Evolutionary conservation across 2,888 invertebrate species (phyloP).

Genomic region (Ptychoptera contaminata): DNA sequence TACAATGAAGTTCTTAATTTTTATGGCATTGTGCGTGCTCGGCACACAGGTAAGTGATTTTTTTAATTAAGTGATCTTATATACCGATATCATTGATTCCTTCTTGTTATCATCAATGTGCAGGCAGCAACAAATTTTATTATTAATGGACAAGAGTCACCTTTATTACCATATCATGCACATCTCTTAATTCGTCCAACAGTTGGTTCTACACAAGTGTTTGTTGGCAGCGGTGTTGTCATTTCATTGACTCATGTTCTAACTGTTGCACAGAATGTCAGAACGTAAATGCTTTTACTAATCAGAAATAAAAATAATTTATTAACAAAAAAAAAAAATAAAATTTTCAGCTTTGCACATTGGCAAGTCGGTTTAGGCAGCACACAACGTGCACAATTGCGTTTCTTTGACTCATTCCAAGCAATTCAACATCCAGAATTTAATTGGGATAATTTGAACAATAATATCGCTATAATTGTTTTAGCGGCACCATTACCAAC

Average conservation of each 20-base stretch:
- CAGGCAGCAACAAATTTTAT: not conserved
- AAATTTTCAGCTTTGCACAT: not conserved
- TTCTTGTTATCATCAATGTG: not conserved
- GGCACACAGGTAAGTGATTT: too few relatives aligned
- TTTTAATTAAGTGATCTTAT: too few relatives aligned
- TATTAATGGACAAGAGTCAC: slow-evolving; percentile 1
- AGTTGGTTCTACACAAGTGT: not conserved
- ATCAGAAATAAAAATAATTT: too few relatives aligned
- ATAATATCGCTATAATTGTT: not conserved
- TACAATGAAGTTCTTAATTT: too few relatives aligned
- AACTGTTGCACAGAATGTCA: not conserved
- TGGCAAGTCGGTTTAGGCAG: not conserved
- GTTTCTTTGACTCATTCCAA: not conserved
- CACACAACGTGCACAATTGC: not conserved
- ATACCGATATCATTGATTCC: too few relatives aligned
- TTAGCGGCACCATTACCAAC: not conserved
- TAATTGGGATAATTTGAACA: not conserved
- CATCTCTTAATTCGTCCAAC: not conserved
- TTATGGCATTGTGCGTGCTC: too few relatives aligned
- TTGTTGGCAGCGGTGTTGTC: not conserved
- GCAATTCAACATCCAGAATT: not conserved
- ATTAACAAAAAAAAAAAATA: too few relatives aligned
- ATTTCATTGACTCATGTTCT: not conserved
- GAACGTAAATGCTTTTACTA: not conserved
- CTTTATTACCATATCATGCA: not conserved